phyloP scores from a whole-genome alignment of 2,888 invertebrate species.

The Apodemia mormo region DNA sequence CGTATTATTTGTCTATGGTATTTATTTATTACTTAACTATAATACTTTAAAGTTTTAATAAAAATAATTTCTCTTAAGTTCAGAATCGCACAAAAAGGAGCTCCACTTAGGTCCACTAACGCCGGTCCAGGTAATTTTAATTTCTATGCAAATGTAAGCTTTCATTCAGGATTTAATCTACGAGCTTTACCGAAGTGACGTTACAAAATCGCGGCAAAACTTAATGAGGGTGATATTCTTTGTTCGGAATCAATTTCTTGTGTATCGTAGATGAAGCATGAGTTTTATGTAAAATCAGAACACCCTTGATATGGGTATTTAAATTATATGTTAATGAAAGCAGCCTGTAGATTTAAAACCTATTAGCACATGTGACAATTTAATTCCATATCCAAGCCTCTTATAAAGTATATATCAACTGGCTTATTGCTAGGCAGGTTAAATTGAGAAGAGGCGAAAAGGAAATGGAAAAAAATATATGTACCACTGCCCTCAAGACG shows the following conservation, averaged over 20 bases:
- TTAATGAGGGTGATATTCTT: slow-evolving; percentile 68
- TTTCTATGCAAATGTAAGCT: slow-evolving; percentile 80
- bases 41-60: background rate
- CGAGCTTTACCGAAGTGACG: slow-evolving; percentile 59
- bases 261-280: background rate
- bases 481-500: too few relatives aligned
- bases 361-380: too few relatives aligned
- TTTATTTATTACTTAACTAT: background rate
- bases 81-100: slow-evolving; percentile 48
- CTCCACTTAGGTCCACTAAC: slow-evolving; percentile 65
- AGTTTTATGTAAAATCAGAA: slow-evolving; percentile 3
- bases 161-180: slow-evolving; percentile 73
- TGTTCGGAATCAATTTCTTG: slow-evolving; percentile 20
- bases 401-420: too few relatives aligned
- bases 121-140: slow-evolving; percentile 77
- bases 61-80: slow-evolving; percentile 29
- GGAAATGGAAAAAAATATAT: too few relatives aligned
- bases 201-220: slow-evolving; percentile 58
- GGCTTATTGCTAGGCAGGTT: too few relatives aligned
- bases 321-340: too few relatives aligned
- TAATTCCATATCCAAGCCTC: too few relatives aligned
- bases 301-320: too few relatives aligned
- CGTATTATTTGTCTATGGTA: too few relatives aligned
- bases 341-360: too few relatives aligned
- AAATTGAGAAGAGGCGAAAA: too few relatives aligned